Evolutionary conservation across 2,888 invertebrate species (phyloP).

Genomic region (Petrophora chlorosata): DNA sequence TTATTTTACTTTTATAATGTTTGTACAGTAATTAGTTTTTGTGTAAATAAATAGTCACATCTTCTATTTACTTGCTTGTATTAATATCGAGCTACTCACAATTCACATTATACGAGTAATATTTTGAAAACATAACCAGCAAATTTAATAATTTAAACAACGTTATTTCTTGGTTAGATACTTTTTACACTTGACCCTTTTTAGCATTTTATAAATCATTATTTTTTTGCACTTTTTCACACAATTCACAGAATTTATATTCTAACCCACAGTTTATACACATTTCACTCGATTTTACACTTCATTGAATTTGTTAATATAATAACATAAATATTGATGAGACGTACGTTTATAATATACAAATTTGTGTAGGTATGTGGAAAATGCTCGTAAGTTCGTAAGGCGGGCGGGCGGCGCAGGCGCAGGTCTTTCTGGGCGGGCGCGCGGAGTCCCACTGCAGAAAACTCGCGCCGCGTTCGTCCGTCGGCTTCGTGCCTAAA

Average conservation of each 20-base stretch:
- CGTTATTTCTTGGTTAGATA: no score
- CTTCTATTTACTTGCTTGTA: no score
- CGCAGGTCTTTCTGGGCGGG: conserved; percentile 38
- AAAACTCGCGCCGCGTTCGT: conserved; percentile 30
- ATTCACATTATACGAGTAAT: no score
- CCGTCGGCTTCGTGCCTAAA: conserved; percentile 50
- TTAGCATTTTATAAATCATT: no score
- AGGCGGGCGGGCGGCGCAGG: conserved; percentile 37
- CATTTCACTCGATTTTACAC: not conserved
- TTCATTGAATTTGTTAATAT: no score
- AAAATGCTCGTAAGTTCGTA: not conserved
- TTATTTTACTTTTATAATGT: no score
- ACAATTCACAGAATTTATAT: not conserved
- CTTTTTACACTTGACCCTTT: no score
- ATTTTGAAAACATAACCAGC: no score
- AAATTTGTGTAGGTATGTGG: not conserved
- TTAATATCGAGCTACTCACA: no score
- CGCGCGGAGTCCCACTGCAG: conserved; percentile 54
- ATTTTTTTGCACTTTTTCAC: not conserved
- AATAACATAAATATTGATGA: no score
- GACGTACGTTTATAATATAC: conserved; percentile 6
- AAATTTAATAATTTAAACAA: not conserved
- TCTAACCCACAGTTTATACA: not conserved
- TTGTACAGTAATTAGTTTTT: no score
- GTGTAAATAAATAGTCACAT: no score